Evolutionary conservation across 2,113 vertebrate species (phyloP).

Genomic region (Cinclus cinclus): DNA sequence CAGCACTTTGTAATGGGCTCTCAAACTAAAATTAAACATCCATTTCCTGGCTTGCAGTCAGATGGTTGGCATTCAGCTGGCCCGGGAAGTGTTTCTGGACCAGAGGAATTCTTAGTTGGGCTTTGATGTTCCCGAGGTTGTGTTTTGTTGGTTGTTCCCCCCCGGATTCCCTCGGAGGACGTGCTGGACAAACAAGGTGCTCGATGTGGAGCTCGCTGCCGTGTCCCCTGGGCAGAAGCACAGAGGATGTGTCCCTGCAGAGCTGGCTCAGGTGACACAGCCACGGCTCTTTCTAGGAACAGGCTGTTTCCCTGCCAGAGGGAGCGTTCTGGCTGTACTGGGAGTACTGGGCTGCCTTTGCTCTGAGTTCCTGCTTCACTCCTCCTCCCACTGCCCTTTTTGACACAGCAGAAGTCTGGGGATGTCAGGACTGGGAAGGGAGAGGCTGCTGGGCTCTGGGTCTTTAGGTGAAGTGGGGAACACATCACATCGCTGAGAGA

Average conservation of each 20-base stretch:
- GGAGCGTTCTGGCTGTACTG: fast-evolving
- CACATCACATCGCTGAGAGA: fast-evolving
- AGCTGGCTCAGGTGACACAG: background rate
- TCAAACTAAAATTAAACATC: constrained; percentile 5
- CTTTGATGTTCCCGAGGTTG: background rate
- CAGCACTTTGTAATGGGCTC: constrained; percentile 43
- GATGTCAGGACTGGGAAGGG: background rate
- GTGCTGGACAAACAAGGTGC: fast-evolving
- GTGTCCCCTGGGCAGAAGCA: fast-evolving
- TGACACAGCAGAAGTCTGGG: fast-evolving
- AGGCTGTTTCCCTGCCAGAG: background rate
- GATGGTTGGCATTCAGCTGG: background rate
- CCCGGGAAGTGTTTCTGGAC: background rate
- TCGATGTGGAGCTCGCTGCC: fast-evolving
- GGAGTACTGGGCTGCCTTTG: background rate
- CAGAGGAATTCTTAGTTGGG: background rate
- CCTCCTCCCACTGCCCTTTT: background rate
- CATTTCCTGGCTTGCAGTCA: background rate
- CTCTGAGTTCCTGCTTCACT: fast-evolving
- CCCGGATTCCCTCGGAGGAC: background rate
- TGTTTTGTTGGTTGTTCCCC: background rate
- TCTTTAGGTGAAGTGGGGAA: background rate
- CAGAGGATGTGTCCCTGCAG: background rate
- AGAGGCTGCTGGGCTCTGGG: background rate
- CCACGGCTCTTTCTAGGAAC: background rate